phyloP scores from a whole-genome alignment of 2,888 invertebrate species.

The Machimus atricapillus region DNA sequence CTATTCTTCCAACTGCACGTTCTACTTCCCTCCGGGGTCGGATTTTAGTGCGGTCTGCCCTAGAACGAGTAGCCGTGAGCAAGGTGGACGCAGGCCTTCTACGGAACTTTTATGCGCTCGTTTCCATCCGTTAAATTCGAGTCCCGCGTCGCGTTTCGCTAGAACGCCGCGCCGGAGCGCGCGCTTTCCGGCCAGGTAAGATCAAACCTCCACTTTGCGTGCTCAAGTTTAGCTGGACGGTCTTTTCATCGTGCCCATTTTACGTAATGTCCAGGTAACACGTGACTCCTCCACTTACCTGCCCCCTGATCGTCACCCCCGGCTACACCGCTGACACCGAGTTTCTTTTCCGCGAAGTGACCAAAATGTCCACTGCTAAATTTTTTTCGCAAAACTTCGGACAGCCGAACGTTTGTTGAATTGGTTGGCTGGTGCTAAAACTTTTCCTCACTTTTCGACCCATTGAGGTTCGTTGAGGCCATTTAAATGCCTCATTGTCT shows the following conservation, averaged over 20 bases:
- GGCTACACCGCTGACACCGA: background rate
- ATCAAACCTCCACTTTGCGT: background rate
- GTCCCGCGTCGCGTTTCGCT: background rate
- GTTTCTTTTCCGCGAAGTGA: background rate
- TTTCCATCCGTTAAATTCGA: background rate
- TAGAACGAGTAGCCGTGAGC: background rate
- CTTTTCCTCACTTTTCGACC: background rate
- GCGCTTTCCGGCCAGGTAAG: background rate
- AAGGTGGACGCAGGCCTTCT: background rate
- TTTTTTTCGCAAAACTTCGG: background rate
- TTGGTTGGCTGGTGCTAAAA: background rate
- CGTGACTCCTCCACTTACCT: background rate
- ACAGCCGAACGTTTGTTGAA: background rate
- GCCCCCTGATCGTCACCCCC: background rate
- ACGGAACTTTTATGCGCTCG: background rate
- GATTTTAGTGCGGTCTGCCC: background rate
- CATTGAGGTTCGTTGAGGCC: background rate
- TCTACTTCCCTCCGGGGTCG: background rate
- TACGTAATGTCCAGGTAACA: background rate
- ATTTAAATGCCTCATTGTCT: background rate
- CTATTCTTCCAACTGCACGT: slow-evolving; percentile 9
- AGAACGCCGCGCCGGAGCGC: background rate
- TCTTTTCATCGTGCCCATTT: background rate
- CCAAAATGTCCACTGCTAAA: background rate
- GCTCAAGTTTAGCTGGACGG: background rate